A percentile compares a stretch with the other conserved stretches of the same genome.
These are phyloP conservation scores for Brachionus angularis DNA, from an alignment of 1,140 invertebrate genomes.

Conservation along the genomic window DNA sequence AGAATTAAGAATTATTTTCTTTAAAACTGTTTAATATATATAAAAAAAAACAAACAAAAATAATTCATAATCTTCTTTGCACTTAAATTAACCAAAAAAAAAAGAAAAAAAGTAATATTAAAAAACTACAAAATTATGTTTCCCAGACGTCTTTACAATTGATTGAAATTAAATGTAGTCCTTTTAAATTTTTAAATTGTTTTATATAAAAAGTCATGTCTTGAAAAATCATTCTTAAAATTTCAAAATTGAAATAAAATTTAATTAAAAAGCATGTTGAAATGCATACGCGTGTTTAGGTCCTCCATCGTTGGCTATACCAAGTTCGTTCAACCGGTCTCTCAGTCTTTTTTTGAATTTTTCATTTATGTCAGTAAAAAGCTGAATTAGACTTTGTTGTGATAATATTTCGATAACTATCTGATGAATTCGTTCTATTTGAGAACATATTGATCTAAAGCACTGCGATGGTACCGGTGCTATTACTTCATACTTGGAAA, in stretches of 20 bases:
- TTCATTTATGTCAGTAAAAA: slow-evolving; percentile 78
- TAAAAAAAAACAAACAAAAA: too few species aligned
- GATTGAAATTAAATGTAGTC: slow-evolving; percentile 11
- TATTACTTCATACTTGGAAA: slow-evolving; percentile 67
- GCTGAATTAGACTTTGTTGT: slow-evolving; percentile 67
- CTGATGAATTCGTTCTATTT: slow-evolving; percentile 85
- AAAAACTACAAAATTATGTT: too few species aligned
- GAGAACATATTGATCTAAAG: slow-evolving; percentile 84
- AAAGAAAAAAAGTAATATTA: too few species aligned
- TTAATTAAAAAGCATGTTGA: neutral
- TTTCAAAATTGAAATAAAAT: neutral
- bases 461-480: slow-evolving; percentile 87
- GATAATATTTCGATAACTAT: slow-evolving; percentile 65
- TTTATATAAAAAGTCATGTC: slow-evolving; percentile 41
- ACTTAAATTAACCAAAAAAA: too few species aligned
- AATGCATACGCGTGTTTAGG: slow-evolving; percentile 71
- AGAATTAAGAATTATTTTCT: too few species aligned
- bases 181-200: slow-evolving; percentile 23
- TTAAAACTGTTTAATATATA: too few species aligned
- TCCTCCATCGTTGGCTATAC: slow-evolving; percentile 86
- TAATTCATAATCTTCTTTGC: too few species aligned
- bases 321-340: slow-evolving; percentile 76
- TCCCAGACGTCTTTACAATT: slow-evolving; percentile 32
- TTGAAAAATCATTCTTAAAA: slow-evolving; percentile 29
- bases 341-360: slow-evolving; percentile 79